Percentiles rank a stretch among this genome's conserved stretches.
Conservation (phyloP, 2,888 invertebrate species). For the Drosophila setosimentum region DNA sequence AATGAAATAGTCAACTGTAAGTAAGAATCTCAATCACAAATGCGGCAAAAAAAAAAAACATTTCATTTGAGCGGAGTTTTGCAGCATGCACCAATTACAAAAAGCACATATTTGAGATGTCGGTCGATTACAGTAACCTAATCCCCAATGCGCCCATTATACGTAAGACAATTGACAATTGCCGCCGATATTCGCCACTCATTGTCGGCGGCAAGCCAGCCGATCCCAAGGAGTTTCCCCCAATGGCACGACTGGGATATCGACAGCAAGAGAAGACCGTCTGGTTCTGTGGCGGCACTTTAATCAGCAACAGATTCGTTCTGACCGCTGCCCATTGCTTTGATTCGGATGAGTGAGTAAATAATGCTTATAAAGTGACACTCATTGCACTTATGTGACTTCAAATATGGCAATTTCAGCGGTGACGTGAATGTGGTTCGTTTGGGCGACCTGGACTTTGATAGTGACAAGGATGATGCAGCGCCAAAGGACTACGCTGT, state of each 20-base stretch:
- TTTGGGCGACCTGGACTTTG: constrained; percentile 80
- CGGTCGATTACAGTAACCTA: constrained; percentile 58
- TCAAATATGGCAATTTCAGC: constrained; percentile 38
- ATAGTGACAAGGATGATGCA: constrained; percentile 71
- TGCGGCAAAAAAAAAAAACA: neutral
- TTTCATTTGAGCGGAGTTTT: neutral
- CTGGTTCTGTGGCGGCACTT: constrained; percentile 81
- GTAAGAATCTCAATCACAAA: constrained; percentile 12
- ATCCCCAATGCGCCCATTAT: constrained; percentile 55
- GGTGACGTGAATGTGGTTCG: constrained; percentile 76
- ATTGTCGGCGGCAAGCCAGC: constrained; percentile 80
- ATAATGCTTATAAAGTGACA: neutral
- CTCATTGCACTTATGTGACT: neutral
- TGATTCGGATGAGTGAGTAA: constrained; percentile 59
- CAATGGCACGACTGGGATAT: constrained; percentile 69
- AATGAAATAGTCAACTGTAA: constrained; percentile 39
- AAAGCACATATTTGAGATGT: constrained; percentile 65
- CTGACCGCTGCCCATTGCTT: constrained; percentile 73
- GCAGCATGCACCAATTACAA: constrained; percentile 70
- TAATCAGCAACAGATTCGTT: constrained; percentile 67
- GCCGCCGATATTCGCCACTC: constrained; percentile 84
- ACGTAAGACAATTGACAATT: constrained; percentile 61
- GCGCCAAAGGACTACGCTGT: constrained; percentile 76
- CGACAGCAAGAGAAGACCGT: constrained; percentile 26
- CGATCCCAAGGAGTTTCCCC: constrained; percentile 80